Conservation (phyloP, 1,140 invertebrate genomes). For the Antheraea pernyi region DNA sequence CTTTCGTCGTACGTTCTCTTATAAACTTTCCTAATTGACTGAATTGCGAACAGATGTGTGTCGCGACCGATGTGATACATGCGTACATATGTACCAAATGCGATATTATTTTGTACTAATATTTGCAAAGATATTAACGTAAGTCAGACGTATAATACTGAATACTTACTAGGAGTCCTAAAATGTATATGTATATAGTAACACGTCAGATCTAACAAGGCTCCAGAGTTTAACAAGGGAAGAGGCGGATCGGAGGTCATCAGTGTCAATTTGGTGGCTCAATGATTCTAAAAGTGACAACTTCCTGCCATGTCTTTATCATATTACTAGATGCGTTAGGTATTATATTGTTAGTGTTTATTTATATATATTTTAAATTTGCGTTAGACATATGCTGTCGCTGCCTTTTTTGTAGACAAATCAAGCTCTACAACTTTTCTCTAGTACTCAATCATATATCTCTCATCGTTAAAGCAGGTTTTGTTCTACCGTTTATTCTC, state of each 20-base stretch:
- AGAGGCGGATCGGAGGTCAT: conserved; percentile 19
- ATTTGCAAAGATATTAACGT: background rate
- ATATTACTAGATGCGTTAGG: background rate
- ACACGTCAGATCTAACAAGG: conserved; percentile 20
- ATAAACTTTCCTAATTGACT: conserved; percentile 32
- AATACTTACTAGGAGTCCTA: background rate
- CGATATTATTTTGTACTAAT: background rate
- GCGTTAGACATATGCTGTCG: too few species aligned
- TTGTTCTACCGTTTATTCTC: too few species aligned
- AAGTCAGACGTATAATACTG: background rate
- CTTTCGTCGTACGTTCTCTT: conserved; percentile 39
- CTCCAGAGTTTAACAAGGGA: conserved; percentile 8
- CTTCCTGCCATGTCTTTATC: conserved; percentile 31
- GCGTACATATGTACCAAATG: background rate
- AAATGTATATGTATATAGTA: background rate
- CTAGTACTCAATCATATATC: too few species aligned
- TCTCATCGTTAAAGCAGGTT: too few species aligned
- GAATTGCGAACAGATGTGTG: conserved; percentile 42
- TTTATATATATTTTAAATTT: background rate
- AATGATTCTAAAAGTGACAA: conserved; percentile 38
- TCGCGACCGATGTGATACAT: background rate
- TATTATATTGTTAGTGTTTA: background rate
- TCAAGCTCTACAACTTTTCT: too few species aligned
- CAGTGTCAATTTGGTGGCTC: conserved; percentile 33
- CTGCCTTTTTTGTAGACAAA: too few species aligned